phyloP scores from a whole-genome alignment of 2,113 vertebrate genomes.

The Osmerus eperlanus region DNA sequence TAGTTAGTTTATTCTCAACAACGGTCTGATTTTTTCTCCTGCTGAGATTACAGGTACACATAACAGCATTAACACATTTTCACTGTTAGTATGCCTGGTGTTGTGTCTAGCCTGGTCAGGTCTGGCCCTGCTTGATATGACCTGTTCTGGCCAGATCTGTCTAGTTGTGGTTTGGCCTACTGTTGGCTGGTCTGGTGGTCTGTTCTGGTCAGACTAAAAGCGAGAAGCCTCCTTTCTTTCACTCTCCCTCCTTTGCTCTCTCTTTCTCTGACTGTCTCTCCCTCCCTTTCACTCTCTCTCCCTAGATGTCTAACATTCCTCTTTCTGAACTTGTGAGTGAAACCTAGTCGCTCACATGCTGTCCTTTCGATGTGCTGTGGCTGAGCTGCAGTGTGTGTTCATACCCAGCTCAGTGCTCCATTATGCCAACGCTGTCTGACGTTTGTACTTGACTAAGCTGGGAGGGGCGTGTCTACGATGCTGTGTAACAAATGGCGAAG shows the following conservation, averaged over 20 bases:
- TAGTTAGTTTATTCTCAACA: not conserved
- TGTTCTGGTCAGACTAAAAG: too few relatives aligned
- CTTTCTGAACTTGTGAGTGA: not conserved
- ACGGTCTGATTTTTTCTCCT: not conserved
- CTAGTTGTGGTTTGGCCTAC: too few relatives aligned
- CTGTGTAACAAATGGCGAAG: conserved; percentile 21
- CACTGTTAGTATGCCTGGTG: not conserved
- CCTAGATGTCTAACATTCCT: not conserved
- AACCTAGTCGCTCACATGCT: too few relatives aligned
- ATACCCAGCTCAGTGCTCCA: conserved; percentile 29
- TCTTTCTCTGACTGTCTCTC: not conserved
- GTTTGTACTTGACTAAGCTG: conserved; percentile 32
- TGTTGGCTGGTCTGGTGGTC: too few relatives aligned
- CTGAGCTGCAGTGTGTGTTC: conserved; percentile 18
- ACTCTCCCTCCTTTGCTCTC: not conserved
- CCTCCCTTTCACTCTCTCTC: not conserved
- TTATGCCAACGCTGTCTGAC: conserved; percentile 36
- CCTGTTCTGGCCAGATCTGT: too few relatives aligned
- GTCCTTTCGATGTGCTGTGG: not conserved
- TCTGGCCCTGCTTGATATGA: too few relatives aligned
- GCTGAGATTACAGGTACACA: not conserved
- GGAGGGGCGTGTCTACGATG: conserved; percentile 34
- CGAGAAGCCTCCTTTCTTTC: conserved; percentile 19
- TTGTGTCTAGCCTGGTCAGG: not conserved
- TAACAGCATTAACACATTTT: conserved; percentile 25